Base-by-base conservation (phyloP, 2,797 vertebrate species). In the Dendrocincla fuliginosa region DNA sequence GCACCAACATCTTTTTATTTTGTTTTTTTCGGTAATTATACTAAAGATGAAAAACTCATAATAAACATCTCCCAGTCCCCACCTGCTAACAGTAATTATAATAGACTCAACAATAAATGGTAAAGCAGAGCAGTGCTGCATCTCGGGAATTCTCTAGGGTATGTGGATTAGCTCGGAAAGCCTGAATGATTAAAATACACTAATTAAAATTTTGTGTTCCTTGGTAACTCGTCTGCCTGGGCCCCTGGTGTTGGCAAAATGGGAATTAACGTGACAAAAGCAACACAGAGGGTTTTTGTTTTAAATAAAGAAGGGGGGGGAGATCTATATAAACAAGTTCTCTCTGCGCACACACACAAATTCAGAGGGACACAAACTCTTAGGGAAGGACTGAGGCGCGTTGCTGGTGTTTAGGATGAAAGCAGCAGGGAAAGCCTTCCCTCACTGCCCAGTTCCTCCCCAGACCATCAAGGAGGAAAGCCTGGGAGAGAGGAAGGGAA, bases 131-230 rank as follows among this genome's bases (percentile, higher is more conserved):
- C 99, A 99, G 99, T 99, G 99, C 99, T 99, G 99, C 99, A 99
- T 99, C 99, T 99, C 99, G 99, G 99, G 99, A 99, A 99, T 99
- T 99, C 99, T 99, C 99, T 98, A 99, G 99, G 99, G 99, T 99
- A 99, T 99, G 99, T 99, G 99, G 99, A 99, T 99, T 99, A 99
- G 99, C 99, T 99, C 98, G 98, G 99, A 99, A 99, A 99, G 99
- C 99, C 99, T 99, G 99, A 99, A 99, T 99, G 99, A 99, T 99
- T 99, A 99, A 99, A 99, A 99, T 99, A 99, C 99, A 99, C 99
- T 99, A 99, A 99, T 99, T 99, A 99, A 99, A 99, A 99, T 99
- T 99, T 99, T 99, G 99, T 99, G 99, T 99, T 99, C 99, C 99
- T 99, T 99, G 99, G 99, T 99, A 99, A 99, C 99, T 99, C 99